Evolutionary conservation across 2,113 vertebrate genomes (phyloP), one percentile per base, ranked within the genome.

Genomic region (Trinectes maculatus): DNA sequence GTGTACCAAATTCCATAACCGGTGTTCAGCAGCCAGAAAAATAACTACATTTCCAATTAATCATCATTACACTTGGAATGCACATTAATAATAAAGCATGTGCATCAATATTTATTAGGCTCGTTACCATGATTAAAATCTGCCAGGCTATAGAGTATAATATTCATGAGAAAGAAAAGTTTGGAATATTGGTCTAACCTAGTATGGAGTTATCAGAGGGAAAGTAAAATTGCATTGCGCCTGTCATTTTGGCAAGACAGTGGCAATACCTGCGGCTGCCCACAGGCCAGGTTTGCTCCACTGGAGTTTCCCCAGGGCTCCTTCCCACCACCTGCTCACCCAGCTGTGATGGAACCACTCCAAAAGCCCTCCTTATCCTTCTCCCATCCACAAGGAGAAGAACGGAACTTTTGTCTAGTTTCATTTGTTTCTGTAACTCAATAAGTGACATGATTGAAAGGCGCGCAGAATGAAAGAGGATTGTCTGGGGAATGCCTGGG

Each of bases 301-400:
- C 77, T 58, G 70, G 68, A 78, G 67, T 25, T 40, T 71, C 85
- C 80, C 68, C 59, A 36, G 65, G 68, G 71, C 53, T 19, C 57
- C 74, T 55, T 66, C 62, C 39, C 59, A 51, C 79, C 88, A 89
- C 77, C 85, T 90, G 86, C 66, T 88, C 81, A 44, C 43, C 77
- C 83, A 83, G 85, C 67, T 87, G 83, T 84, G 82, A 64, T 87
- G 82, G 77, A 86, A 36, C 28, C 21, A 21, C 36, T 74, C 85
- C 81, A 86, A 51, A 81, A 76, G 18, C 65, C 36, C 69, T 74
- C 36, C 72, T 73, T 59, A 75, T 59, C 67, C 67, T 74, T 70
- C 77, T 59, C 36, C 54, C 60, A 66, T 73, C 46, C 57, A 52
- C 48, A 62, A 74, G 42, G 49, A 73, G 64, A 12, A 21, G 29